Percentiles rank a stretch among this genome's conserved stretches.
phyloP scores from a whole-genome alignment of 2,797 vertebrate species.

The Melanotaenia parkinsoni region DNA sequence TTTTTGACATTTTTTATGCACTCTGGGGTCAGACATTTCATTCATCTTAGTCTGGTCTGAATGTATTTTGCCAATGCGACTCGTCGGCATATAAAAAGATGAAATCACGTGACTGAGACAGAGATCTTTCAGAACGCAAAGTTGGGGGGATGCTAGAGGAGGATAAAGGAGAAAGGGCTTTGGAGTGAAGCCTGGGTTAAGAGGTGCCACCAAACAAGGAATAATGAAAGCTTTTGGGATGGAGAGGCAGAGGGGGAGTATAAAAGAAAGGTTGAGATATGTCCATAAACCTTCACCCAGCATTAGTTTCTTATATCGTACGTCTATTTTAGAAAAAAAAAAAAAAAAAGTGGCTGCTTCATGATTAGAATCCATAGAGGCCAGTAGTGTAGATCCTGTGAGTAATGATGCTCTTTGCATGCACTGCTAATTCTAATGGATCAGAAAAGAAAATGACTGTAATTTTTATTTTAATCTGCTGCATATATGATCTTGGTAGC shows the following conservation, averaged over 20 bases:
- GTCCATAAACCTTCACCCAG: not conserved
- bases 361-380: not conserved
- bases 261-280: not conserved
- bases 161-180: constrained; percentile 7
- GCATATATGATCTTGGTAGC: not conserved
- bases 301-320: not conserved
- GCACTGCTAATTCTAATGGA: not conserved
- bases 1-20: not conserved
- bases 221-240: constrained; percentile 28
- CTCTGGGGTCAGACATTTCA: not conserved
- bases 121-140: not conserved
- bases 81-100: not conserved
- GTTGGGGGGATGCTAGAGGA: not conserved
- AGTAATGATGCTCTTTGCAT: not conserved
- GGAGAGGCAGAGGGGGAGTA: constrained; percentile 10
- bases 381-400: not conserved
- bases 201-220: constrained; percentile 21
- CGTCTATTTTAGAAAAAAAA: not conserved
- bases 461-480: constrained; percentile 1
- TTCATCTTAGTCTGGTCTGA: not conserved
- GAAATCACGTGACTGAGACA: not conserved
- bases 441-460: not conserved
- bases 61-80: not conserved
- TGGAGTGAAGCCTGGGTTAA: constrained; percentile 25
- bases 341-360: not conserved